Evolutionary conservation across 2,888 invertebrate species (phyloP).

Genomic region (Protonemura montana): DNA sequence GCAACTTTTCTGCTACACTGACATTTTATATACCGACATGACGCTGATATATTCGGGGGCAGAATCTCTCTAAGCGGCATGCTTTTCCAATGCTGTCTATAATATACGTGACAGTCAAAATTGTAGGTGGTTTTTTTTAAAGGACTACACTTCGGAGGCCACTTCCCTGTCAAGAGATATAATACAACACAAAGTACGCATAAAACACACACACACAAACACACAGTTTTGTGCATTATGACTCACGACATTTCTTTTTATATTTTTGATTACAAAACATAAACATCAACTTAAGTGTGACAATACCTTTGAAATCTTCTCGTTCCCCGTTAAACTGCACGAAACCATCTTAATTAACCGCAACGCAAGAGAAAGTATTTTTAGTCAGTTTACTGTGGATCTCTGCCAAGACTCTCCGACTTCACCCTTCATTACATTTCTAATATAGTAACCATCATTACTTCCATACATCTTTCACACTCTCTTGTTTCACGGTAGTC

Average conservation of each 20-base stretch:
- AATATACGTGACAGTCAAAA: background rate
- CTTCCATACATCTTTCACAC: background rate
- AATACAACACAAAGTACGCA: background rate
- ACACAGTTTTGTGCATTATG: background rate
- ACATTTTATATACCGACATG: background rate
- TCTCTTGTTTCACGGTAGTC: background rate
- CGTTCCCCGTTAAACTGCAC: background rate
- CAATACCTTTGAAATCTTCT: background rate
- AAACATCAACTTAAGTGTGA: background rate
- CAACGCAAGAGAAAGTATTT: background rate
- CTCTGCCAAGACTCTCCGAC: background rate
- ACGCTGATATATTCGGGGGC: background rate
- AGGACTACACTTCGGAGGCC: no score
- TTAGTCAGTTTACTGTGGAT: slow-evolving; percentile 2
- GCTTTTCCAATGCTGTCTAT: background rate
- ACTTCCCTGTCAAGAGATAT: background rate
- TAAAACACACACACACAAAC: background rate
- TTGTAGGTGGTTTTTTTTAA: background rate
- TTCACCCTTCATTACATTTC: slow-evolving; percentile 18
- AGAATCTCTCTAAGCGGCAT: background rate
- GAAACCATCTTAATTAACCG: background rate
- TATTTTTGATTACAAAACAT: background rate
- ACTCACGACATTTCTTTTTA: background rate
- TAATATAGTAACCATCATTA: background rate
- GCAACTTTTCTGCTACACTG: background rate